phyloP scores from a whole-genome alignment of 2,888 invertebrate genomes.

The Meandrusa payeni region DNA sequence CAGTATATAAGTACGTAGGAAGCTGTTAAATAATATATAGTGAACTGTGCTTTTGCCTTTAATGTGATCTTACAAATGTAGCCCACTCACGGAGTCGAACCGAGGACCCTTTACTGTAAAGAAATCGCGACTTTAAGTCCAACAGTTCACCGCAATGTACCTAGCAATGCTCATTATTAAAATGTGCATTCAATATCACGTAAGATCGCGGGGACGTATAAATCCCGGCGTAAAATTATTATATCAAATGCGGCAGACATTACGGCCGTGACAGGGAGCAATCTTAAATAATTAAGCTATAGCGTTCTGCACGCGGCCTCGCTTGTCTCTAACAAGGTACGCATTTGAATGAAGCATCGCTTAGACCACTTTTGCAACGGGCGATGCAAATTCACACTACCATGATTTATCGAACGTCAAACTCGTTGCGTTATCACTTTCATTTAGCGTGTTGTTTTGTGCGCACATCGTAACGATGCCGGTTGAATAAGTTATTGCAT shows the following conservation, averaged over 20 bases:
- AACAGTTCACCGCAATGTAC: too few relatives aligned
- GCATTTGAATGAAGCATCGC: constrained; percentile 38
- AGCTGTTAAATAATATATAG: constrained; percentile 3
- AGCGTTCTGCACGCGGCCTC: constrained; percentile 30
- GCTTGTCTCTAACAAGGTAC: constrained; percentile 30
- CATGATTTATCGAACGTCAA: constrained; percentile 28
- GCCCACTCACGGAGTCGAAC: constrained; percentile 12
- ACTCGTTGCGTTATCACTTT: constrained; percentile 28
- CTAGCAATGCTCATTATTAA: too few relatives aligned
- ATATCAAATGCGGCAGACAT: constrained; percentile 43
- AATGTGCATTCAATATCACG: neutral
- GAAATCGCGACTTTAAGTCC: too few relatives aligned
- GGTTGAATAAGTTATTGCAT: constrained; percentile 16
- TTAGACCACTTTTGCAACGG: constrained; percentile 29
- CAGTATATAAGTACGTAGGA: too few relatives aligned
- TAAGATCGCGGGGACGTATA: constrained; percentile 17
- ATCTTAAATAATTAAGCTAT: constrained; percentile 53
- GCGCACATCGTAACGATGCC: constrained; percentile 14
- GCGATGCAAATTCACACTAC: constrained; percentile 32
- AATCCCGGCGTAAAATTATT: constrained; percentile 39
- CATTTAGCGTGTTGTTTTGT: constrained; percentile 22
- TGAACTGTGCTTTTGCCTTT: constrained; percentile 11
- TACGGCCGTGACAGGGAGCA: constrained; percentile 39
- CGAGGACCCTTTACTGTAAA: neutral
- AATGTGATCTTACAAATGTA: constrained; percentile 18